Evolutionary conservation across 2,888 invertebrate species (phyloP).

Genomic region (Gymnocheta viridis): DNA sequence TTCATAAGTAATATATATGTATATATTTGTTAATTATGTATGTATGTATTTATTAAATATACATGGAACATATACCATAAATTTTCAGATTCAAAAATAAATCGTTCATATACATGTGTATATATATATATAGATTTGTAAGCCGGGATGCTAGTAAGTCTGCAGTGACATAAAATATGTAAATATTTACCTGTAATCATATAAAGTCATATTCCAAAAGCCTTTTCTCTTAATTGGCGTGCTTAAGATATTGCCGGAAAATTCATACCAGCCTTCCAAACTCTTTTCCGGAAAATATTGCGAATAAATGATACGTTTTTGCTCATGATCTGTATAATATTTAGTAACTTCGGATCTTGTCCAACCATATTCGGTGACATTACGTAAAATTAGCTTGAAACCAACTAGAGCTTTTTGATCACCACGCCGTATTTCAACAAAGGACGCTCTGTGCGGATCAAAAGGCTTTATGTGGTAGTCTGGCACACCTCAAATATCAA

Average conservation of each 20-base stretch:
- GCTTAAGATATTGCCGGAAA: conserved; percentile 86
- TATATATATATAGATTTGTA: no score
- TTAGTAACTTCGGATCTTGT: conserved; percentile 88
- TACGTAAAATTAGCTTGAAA: conserved; percentile 87
- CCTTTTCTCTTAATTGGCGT: conserved; percentile 86
- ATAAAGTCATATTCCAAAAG: conserved; percentile 89
- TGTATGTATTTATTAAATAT: no score
- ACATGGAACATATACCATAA: no score
- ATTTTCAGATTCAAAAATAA: no score
- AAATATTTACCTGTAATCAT: conserved; percentile 83
- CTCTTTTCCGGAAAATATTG: conserved; percentile 92
- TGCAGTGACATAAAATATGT: not conserved
- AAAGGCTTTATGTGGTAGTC: conserved; percentile 88
- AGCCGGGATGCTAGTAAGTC: no score
- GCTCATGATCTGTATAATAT: conserved; percentile 87
- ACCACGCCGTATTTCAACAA: conserved; percentile 86
- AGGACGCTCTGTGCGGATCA: conserved; percentile 89
- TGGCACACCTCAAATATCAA: conserved; percentile 84
- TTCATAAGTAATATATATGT: no score
- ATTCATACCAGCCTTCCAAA: conserved; percentile 87
- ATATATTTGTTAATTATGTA: no score
- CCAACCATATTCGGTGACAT: conserved; percentile 91
- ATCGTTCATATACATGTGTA: no score
- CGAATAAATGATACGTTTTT: conserved; percentile 87
- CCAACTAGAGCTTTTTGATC: conserved; percentile 85